A percentile compares a stretch with the other conserved stretches of the same genome.
These are phyloP conservation scores for Anastrepha obliqua DNA, from an alignment of 1,140 invertebrate genomes.

Conservation along the genomic window DNA sequence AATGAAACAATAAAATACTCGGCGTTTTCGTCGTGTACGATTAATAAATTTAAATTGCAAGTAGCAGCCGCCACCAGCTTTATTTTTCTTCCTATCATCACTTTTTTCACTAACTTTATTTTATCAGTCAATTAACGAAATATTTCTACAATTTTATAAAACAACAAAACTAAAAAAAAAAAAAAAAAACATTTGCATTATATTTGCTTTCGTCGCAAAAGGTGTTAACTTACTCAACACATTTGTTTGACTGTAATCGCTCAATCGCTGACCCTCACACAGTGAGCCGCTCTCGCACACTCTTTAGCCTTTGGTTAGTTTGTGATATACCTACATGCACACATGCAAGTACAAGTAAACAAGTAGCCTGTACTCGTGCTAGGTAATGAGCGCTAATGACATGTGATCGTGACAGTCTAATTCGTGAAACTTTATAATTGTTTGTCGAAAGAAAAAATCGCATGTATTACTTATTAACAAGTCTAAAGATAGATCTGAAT, in stretches of 20 bases:
- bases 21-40: too few relatives aligned
- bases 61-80: too few relatives aligned
- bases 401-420: constrained; percentile 28
- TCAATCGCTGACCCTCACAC: neutral
- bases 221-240: neutral
- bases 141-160: neutral
- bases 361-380: neutral
- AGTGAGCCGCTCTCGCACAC: neutral
- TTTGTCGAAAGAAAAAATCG: neutral
- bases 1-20: too few relatives aligned
- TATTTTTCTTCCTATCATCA: too few relatives aligned
- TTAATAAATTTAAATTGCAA: too few relatives aligned
- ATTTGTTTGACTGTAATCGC: neutral
- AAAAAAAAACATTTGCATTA: too few relatives aligned
- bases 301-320: neutral
- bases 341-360: too few relatives aligned
- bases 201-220: neutral
- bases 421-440: constrained; percentile 5
- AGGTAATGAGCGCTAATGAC: neutral
- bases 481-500: constrained; percentile 9
- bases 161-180: neutral
- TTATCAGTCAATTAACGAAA: constrained; percentile 30
- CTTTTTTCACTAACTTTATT: neutral
- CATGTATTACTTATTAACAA: neutral
- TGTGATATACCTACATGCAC: neutral